These are phyloP conservation scores for Autographa gamma DNA, from an alignment of 2,888 invertebrate genomes.

Conservation along the genomic window DNA sequence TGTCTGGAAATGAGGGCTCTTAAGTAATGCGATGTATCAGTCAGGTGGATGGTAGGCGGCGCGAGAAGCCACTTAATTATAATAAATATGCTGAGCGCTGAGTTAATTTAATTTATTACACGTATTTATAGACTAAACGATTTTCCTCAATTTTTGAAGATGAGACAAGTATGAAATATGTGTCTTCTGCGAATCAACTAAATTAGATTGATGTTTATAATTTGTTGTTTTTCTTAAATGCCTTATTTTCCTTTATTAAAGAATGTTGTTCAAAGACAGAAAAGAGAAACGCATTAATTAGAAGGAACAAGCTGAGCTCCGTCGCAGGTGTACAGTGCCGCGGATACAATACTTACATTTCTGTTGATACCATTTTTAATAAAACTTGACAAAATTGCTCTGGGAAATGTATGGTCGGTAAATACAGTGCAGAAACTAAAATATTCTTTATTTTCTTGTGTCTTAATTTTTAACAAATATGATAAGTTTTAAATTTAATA, in stretches of 20 bases:
- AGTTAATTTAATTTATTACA: conserved; percentile 27
- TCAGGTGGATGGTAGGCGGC: not conserved
- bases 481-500: not conserved
- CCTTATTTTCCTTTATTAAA: not conserved
- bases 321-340: not conserved
- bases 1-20: conserved; percentile 9
- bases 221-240: conserved; percentile 3
- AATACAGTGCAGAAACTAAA: too few relatives aligned
- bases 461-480: not conserved
- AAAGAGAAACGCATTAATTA: not conserved
- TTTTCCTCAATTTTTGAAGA: conserved; percentile 7
- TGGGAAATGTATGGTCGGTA: too few relatives aligned
- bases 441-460: not conserved
- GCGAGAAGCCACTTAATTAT: conserved; percentile 14
- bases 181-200: not conserved
- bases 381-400: not conserved
- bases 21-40: conserved; percentile 17
- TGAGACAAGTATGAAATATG: conserved; percentile 4
- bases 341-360: not conserved
- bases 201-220: conserved; percentile 10
- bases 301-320: not conserved
- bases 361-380: not conserved
- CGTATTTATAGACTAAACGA: conserved; percentile 17
- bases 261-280: not conserved
- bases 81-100: conserved; percentile 16